phyloP scores from a whole-genome alignment of 1,140 invertebrate genomes.

The Drosophila albomicans region DNA sequence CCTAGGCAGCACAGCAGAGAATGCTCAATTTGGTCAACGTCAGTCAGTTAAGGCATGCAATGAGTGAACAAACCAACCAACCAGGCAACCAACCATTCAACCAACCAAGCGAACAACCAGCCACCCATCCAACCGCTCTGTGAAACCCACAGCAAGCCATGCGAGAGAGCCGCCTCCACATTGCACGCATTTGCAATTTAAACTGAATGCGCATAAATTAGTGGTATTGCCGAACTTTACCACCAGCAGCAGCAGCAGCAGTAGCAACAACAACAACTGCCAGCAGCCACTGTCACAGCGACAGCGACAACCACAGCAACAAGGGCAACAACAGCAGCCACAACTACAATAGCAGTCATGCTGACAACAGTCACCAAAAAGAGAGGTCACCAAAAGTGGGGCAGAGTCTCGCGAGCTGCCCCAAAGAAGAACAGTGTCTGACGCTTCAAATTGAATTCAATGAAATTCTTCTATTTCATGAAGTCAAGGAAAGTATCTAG shows the following conservation, averaged over 20 bases:
- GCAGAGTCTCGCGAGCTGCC: constrained; percentile 3
- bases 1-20: constrained; percentile 52
- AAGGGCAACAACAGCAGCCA: not conserved
- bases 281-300: constrained; percentile 40
- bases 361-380: constrained; percentile 7
- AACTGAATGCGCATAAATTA: constrained; percentile 81
- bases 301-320: not conserved
- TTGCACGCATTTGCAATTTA: constrained; percentile 78
- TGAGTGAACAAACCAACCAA: constrained; percentile 12
- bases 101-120: not conserved
- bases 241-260: not conserved
- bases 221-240: constrained; percentile 68
- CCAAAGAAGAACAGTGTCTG: constrained; percentile 4
- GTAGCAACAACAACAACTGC: not conserved
- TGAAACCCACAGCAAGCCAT: constrained; percentile 6
- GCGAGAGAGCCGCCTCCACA: constrained; percentile 32
- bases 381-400: constrained; percentile 7
- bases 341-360: constrained; percentile 9
- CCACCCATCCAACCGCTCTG: not conserved
- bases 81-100: not conserved
- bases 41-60: constrained; percentile 41
- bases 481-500: no score
- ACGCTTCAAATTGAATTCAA: no score
- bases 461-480: no score
- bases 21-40: constrained; percentile 71